A percentile compares a stretch with the other conserved stretches of the same genome.
Evolutionary conservation across 2,797 vertebrate species (phyloP).

Genomic region (Ammospiza maritima): DNA sequence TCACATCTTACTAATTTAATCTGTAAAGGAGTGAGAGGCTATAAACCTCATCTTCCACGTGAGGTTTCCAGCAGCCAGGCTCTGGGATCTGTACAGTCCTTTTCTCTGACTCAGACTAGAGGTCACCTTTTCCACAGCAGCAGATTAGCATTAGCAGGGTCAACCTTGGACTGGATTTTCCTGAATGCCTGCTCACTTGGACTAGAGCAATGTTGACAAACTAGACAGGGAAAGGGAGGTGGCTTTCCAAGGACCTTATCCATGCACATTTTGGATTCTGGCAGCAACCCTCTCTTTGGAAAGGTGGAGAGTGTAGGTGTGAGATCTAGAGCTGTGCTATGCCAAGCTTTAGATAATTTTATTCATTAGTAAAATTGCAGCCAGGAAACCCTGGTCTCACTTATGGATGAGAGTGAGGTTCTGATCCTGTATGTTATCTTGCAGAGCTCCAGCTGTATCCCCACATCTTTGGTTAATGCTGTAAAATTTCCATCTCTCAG

Average conservation of each 20-base stretch:
- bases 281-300: not conserved
- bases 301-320: not conserved
- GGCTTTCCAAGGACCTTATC: not conserved
- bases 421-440: not conserved
- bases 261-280: not conserved
- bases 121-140: not conserved
- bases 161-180: not conserved
- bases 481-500: not conserved
- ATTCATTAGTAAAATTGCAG: not conserved
- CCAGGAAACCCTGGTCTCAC: accelerated
- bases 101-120: not conserved
- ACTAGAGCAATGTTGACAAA: not conserved
- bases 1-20: not conserved
- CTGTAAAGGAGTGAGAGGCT: not conserved
- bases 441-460: not conserved
- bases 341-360: not conserved
- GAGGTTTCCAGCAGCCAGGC: not conserved
- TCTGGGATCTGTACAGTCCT: not conserved
- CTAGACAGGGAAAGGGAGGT: not conserved
- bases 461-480: not conserved
- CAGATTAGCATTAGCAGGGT: not conserved
- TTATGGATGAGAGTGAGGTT: not conserved
- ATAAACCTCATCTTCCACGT: not conserved
- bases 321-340: not conserved
- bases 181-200: not conserved